Percentiles rank a stretch among this genome's conserved stretches.
These are phyloP conservation scores for Toxotes lorentzi DNA, from an alignment of 2,797 vertebrate genomes.

Conservation along the genomic window DNA sequence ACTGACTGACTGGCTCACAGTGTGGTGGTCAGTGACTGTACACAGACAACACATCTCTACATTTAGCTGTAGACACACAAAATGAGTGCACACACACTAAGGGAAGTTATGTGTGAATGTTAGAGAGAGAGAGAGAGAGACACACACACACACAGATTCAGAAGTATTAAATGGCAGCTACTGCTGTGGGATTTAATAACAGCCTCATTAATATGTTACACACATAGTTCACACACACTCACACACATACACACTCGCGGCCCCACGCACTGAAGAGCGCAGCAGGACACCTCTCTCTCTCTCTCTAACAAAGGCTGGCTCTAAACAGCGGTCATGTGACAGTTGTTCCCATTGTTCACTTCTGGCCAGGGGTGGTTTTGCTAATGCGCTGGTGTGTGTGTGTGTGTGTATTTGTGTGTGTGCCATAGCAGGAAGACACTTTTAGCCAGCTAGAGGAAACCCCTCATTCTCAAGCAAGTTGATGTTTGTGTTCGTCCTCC, in stretches of 20 bases:
- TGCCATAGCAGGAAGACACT: conserved; percentile 72
- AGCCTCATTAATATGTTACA: conserved; percentile 79
- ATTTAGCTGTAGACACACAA: neutral
- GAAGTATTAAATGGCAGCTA: conserved; percentile 67
- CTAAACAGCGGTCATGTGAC: conserved; percentile 82
- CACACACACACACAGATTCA: conserved; percentile 23
- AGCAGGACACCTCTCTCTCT: conserved; percentile 68
- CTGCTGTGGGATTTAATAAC: conserved; percentile 81
- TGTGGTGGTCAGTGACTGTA: conserved; percentile 10
- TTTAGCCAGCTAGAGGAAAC: conserved; percentile 68
- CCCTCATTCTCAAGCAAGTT: conserved; percentile 63
- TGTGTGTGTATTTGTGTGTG: conserved; percentile 25
- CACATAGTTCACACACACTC: conserved; percentile 42
- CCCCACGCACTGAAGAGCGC: conserved; percentile 77
- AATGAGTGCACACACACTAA: conserved; percentile 28
- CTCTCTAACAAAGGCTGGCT: conserved; percentile 75
- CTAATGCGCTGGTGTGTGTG: conserved; percentile 65
- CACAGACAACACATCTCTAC: neutral
- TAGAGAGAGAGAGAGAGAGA: conserved; percentile 10
- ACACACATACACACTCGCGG: conserved; percentile 52
- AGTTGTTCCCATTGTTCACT: conserved; percentile 79
- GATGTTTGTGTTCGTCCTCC: conserved; percentile 54
- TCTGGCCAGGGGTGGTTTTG: conserved; percentile 80
- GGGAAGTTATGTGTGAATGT: conserved; percentile 22
- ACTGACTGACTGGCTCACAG: conserved; percentile 14